Evolutionary conservation across 1,140 invertebrate genomes (phyloP), one percentile per base, ranked within the genome.

Genomic region (Drosophila insularis): DNA sequence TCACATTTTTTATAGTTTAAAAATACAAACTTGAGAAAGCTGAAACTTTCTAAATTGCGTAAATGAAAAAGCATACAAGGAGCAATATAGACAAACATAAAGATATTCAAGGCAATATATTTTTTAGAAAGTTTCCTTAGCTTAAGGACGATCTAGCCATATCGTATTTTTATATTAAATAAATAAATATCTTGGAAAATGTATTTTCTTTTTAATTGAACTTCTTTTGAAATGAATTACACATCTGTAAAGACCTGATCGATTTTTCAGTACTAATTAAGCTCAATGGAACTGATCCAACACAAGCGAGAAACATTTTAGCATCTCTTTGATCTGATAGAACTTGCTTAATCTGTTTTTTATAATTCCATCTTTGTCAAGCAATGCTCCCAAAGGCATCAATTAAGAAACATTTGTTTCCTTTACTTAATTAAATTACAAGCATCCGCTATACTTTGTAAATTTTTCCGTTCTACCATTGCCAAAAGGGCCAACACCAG

Each of bases 1-100:
- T 10, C 19, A 50, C 43, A 50, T 50, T 50, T 50, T 50, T 50
- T 11, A 50, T 50, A 3, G 43, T 17, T 50, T 50, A 50, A 50
- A 50, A 50, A 50, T 50, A 50, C 43, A 50, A 50, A 50, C 43
- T 50, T 50, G 10, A 21, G 17, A 1, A 10, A 21, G 43, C 43
- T 50, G 17, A 50, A 46, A 46, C 17, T 6, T 19, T 19, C 43
- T 2, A 46, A 46, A 46, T 17, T 46, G 2, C 17, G 14, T 7
- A 14, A 14, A 46, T 17, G 17, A 17, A 46, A 21, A 50, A 21
- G 17, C 43, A 50, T 10, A 10, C 43, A n/a, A 27, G 17, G 43
- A 11, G 19, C 17, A 50, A 19, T 17, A 27, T 50, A 50, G 43
- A 50, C 19, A 11, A 11, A n/a, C 1, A 21, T 1, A 11, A 50